phyloP scores from a whole-genome alignment of 23 tunicate genomes.

The Ciona savignyi region DNA sequence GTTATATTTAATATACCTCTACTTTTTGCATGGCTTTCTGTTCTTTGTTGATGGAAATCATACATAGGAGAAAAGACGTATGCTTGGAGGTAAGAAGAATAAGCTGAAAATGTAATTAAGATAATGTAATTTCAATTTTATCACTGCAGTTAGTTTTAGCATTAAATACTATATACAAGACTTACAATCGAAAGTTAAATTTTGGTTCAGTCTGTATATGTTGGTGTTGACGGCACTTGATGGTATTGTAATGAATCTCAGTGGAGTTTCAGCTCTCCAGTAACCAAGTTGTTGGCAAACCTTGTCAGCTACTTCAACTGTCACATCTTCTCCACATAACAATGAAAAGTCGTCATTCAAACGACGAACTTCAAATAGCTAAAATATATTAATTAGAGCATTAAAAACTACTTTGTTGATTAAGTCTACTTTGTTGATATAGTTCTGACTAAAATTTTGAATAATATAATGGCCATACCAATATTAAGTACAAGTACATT shows the following conservation, averaged over 20 bases:
- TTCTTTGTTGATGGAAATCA: not conserved
- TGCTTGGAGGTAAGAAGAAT: not conserved
- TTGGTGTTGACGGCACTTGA: not conserved
- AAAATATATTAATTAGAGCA: not conserved
- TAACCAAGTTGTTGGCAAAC: conserved; percentile 42
- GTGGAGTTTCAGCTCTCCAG: conserved; percentile 30
- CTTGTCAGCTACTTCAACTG: conserved; percentile 34
- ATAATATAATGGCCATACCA: too few species aligned
- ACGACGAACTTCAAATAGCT: conserved; percentile 51
- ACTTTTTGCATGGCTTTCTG: not conserved
- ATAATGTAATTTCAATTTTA: too few species aligned
- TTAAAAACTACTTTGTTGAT: too few species aligned
- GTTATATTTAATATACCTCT: not conserved
- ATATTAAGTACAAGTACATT: too few species aligned
- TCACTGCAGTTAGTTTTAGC: not conserved
- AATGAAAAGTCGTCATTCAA: conserved; percentile 29
- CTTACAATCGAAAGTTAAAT: conserved; percentile 7
- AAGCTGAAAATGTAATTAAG: too few species aligned
- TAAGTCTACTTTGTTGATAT: too few species aligned
- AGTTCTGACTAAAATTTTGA: too few species aligned
- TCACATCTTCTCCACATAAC: conserved; percentile 61
- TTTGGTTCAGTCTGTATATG: conserved; percentile 8
- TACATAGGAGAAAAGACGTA: not conserved
- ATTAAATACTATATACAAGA: not conserved
- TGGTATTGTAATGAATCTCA: conserved; percentile 15